These are phyloP conservation scores for Ondatra zibethicus DNA, from an alignment of 2,113 vertebrate genomes.

Conservation along the genomic window DNA sequence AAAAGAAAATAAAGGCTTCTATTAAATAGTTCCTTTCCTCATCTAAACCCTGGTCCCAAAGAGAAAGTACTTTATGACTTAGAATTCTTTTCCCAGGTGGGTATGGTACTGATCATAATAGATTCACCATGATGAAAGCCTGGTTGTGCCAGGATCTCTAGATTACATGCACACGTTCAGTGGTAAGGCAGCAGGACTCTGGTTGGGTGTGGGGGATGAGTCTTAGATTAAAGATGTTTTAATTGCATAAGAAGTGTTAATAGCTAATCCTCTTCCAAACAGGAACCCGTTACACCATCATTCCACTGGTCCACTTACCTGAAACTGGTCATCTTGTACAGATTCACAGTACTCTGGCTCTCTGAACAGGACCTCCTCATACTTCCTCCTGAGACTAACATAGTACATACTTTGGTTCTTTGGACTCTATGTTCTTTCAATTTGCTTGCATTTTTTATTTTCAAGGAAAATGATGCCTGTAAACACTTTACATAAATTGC, in stretches of 20 bases:
- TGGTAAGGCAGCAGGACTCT: neutral
- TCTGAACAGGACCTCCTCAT: too few species aligned
- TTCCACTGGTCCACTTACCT: neutral
- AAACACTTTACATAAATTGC: neutral
- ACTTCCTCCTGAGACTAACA: neutral
- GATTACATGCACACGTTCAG: neutral
- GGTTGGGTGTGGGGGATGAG: rapidly evolving
- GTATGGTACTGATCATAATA: neutral
- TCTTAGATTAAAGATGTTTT: neutral
- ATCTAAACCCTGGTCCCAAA: neutral
- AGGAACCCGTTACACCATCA: neutral
- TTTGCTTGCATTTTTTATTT: neutral
- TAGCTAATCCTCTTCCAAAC: neutral
- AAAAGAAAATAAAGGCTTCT: neutral
- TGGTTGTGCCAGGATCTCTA: neutral
- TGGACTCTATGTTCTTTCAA: neutral
- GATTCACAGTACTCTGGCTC: neutral
- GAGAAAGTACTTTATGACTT: neutral
- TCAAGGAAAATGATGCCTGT: neutral
- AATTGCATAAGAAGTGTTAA: neutral
- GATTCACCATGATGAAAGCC: neutral
- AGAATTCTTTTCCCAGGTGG: neutral
- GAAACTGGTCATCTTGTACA: neutral
- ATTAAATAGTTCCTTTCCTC: neutral
- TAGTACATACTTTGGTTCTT: neutral